These are phyloP conservation scores for Myotis planiceps DNA, from an alignment of 2,797 vertebrate genomes.

Conservation along the genomic window DNA sequence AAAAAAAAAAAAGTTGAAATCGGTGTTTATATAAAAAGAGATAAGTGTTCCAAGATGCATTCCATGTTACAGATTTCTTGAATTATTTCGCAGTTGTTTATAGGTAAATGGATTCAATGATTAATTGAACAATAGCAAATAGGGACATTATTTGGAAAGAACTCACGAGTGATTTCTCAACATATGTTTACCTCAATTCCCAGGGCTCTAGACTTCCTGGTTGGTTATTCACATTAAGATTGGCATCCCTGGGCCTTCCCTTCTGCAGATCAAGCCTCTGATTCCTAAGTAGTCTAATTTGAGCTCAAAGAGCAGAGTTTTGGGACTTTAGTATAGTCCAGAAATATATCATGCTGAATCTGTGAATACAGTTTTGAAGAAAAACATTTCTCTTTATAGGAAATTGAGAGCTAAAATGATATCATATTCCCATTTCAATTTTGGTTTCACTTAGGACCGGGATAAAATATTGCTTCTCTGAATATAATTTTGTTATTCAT, in stretches of 20 bases:
- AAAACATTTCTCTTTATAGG: conserved; percentile 2
- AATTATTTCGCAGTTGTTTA: not conserved
- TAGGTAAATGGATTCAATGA: not conserved
- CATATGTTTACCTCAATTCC: not conserved
- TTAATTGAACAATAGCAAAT: not conserved
- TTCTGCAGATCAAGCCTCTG: not conserved
- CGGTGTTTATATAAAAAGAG: not conserved
- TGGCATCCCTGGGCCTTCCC: not conserved
- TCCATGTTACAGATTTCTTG: not conserved
- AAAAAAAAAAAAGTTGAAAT: not conserved
- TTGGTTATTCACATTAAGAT: not conserved
- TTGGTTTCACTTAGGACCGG: not conserved
- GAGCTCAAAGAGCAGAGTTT: not conserved
- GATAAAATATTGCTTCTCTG: conserved; percentile 19
- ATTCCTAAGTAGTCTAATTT: not conserved
- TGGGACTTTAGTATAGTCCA: not conserved
- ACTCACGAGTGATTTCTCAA: not conserved
- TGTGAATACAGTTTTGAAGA: not conserved
- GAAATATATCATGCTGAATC: not conserved
- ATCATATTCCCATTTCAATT: conserved; percentile 11
- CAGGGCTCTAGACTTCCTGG: not conserved
- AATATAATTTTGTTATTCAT: not conserved
- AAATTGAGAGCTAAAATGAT: conserved; percentile 10
- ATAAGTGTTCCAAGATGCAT: not conserved
- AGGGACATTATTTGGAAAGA: not conserved